These are phyloP conservation scores for Plectrocnemia conspersa DNA, from an alignment of 1,140 invertebrate species.

Conservation along the genomic window DNA sequence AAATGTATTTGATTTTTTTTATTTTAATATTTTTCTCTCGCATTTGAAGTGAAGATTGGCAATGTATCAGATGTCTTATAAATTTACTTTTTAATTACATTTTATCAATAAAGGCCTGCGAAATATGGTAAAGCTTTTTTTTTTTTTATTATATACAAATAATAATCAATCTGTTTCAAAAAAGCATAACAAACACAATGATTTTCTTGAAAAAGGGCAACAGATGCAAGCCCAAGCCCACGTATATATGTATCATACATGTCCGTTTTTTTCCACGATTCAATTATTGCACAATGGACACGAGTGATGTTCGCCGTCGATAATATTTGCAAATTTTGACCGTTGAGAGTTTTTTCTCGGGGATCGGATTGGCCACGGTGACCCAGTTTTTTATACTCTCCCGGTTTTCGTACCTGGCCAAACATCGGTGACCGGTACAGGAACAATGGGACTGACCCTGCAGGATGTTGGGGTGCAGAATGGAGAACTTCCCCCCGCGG, in stretches of 20 bases:
- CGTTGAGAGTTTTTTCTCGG: constrained; percentile 27
- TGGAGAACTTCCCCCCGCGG: constrained; percentile 15
- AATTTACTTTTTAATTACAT: too few species aligned
- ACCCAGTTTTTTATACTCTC: constrained; percentile 30
- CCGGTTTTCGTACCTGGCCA: constrained; percentile 18
- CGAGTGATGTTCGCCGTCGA: constrained; percentile 17
- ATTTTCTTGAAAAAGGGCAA: too few species aligned
- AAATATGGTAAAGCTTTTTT: too few species aligned
- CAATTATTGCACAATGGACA: constrained; percentile 12
- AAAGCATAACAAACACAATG: too few species aligned
- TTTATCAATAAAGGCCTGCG: too few species aligned
- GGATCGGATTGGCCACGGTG: constrained; percentile 33
- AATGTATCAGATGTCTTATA: too few species aligned
- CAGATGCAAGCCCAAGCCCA: too few species aligned
- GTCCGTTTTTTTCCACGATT: constrained; percentile 4
- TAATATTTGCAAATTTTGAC: constrained; percentile 16
- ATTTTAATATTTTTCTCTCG: too few species aligned
- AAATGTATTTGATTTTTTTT: too few species aligned
- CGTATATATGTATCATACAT: neutral
- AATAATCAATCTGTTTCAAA: too few species aligned
- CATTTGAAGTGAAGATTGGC: too few species aligned
- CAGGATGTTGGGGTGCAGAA: constrained; percentile 14
- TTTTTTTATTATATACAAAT: too few species aligned
- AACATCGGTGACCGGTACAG: neutral
- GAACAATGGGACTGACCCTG: constrained; percentile 27